A percentile compares a stretch with the other conserved stretches of the same genome.
phyloP scores from a whole-genome alignment of 2,888 invertebrate species.

The Clistopyga incitator region DNA sequence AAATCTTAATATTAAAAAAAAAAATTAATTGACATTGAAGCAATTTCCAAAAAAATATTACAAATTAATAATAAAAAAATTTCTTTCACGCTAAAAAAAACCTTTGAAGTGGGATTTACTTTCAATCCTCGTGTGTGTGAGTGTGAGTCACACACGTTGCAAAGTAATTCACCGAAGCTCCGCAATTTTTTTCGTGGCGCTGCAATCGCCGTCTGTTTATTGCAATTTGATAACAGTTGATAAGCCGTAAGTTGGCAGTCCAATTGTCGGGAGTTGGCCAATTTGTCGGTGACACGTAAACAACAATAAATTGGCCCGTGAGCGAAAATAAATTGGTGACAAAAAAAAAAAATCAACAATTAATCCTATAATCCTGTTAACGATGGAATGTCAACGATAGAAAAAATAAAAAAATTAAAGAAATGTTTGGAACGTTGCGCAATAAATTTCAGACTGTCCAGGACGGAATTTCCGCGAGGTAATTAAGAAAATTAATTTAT shows the following conservation, averaged over 20 bases:
- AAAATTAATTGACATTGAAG: too few relatives aligned
- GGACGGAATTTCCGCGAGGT: conserved; percentile 83
- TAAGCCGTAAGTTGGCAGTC: neutral
- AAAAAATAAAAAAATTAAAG: too few relatives aligned
- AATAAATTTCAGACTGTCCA: conserved; percentile 82
- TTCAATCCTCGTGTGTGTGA: too few relatives aligned
- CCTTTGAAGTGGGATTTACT: too few relatives aligned
- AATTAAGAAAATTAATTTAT: conserved; percentile 41
- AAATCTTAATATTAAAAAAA: too few relatives aligned
- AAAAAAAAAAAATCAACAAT: conserved; percentile 23
- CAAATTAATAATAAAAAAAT: too few relatives aligned
- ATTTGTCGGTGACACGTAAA: neutral
- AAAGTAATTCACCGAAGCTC: too few relatives aligned
- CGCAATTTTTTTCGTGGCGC: too few relatives aligned
- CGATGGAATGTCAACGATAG: conserved; percentile 49
- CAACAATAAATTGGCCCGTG: neutral
- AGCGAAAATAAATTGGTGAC: conserved; percentile 4
- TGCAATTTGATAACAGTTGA: neutral
- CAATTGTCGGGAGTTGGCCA: neutral
- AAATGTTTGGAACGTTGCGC: conserved; percentile 81
- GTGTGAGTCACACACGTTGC: neutral
- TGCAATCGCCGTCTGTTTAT: neutral
- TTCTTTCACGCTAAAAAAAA: too few relatives aligned
- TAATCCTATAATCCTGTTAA: conserved; percentile 39
- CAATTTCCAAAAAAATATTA: too few relatives aligned